Evolutionary conservation across 2,113 vertebrate genomes (phyloP), one percentile per base, ranked within the genome.

Genomic region (Eupsittula cactorum): DNA sequence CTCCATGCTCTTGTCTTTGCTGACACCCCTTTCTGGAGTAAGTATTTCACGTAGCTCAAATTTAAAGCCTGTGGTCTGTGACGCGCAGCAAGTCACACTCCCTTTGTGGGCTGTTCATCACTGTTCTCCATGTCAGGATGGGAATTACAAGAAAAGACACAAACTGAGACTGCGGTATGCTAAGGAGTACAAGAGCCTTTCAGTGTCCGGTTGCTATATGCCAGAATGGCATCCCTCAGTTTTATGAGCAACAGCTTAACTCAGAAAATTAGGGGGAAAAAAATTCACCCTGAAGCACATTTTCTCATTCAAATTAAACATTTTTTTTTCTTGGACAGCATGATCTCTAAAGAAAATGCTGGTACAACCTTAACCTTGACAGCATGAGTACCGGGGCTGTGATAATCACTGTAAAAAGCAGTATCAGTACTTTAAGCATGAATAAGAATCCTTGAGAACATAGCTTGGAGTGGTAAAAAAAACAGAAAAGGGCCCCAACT

Each of bases 231-330:
- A 83, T 95, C 29, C 24, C 69, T 96, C 95, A 95, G 59, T 96
- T 96, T 96, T 96, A 92, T 92, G 65, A 96, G 79, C 91, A 94
- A 84, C 79, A 91, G 28, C 41, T 91, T 96, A 76, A 91, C 71
- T 82, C 49, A 80, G 25, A 95, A 80, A 75, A 83, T 74, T 81
- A 74, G 29, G 9, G 16, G 18, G 24, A 67, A 83, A 70, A 39
- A 41, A 73, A 24, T 18, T 83, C n/a, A 93, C 44, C 71, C 79
- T 60, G 33, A 76, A 96, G 91, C 52, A 92, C 87, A 92, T 91
- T 94, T 97, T 97, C 62, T 93, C 57, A 94, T 94, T 96, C 86
- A 97, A 93, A 87, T 97, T 92, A 97, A 97, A 96, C 52, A 84
- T 73, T 94, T 82, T 93, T 59, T 59, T 92, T 92, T 91, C 37